Conservation (phyloP, 2,113 vertebrate species). For the Aepyceros melampus region DNA sequence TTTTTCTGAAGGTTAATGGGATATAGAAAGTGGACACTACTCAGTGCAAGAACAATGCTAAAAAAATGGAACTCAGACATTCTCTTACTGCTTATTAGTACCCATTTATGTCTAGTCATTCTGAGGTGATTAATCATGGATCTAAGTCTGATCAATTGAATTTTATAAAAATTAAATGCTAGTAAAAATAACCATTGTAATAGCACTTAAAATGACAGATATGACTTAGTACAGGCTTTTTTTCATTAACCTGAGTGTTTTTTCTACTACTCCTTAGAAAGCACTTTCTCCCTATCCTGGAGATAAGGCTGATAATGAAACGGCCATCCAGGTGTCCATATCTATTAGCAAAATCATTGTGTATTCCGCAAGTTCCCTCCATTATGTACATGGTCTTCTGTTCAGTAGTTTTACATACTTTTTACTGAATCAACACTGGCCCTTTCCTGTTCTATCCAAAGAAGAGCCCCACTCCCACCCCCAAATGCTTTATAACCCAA, state of each 20-base stretch:
- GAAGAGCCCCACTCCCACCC: not conserved
- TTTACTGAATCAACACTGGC: conserved; percentile 16
- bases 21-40: not conserved
- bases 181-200: conserved; percentile 51
- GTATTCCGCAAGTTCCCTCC: not conserved
- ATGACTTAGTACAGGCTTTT: conserved; percentile 28
- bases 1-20: not conserved
- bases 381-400: not conserved
- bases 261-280: not conserved
- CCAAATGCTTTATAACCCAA: conserved; percentile 14
- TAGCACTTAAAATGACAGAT: conserved; percentile 59
- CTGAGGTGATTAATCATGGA: conserved; percentile 46
- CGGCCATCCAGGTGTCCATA: not conserved
- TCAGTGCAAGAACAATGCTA: not conserved
- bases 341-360: conserved; percentile 39
- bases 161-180: conserved; percentile 59
- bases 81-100: not conserved
- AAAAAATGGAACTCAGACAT: conserved; percentile 1
- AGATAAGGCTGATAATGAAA: conserved; percentile 39
- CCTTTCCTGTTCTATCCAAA: not conserved
- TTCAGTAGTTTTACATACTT: conserved; percentile 3
- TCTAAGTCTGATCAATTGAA: conserved; percentile 54
- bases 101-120: conserved; percentile 14
- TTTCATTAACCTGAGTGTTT: conserved; percentile 55
- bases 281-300: not conserved